Base-by-base conservation (phyloP, 2,113 vertebrate genomes). In the Shinisaurus crocodilurus region DNA sequence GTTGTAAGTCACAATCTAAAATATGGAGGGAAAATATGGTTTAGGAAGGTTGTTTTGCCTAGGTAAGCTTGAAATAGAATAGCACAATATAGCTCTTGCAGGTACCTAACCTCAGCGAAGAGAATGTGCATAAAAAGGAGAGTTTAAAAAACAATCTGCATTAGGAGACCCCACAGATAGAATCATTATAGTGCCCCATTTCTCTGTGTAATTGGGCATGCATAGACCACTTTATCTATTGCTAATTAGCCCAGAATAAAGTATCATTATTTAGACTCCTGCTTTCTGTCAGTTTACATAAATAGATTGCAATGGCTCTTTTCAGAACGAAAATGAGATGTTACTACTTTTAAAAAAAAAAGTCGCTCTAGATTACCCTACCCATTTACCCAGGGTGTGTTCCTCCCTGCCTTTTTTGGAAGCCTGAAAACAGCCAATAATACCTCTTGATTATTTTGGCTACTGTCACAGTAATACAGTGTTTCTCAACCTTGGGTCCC, bases 151-250 rank as follows among this genome's bases (percentile, higher is more conserved):
- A 54, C 65, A 12, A 67, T 34, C 82, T 75, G 18, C 0, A 9
- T 0, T 86, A n/a, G 2, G 43, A 88, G 3, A 29, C 48, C 65
- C 65, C 57, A 40, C n/a, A 48, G 4, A 13, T 60, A 93, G 88
- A 76, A 88, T 85, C 18, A 90, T 37, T 32, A 69, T 48, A 86
- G 45, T 86, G 75, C 45, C 23, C 40, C 20, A 80, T 89, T 82
- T 88, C 3, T 82, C 87, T 63, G 3, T 70, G 43, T 85, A 23
- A 63, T 57, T 90, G 25, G 40, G 9, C 5, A 54, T 77, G 86
- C 93, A 82, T 92, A 72, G 15, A 12, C 76, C 60, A 32, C 3
- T 92, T 83, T 83, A 91, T 43, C 40, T 10, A 90, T 89, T 88
- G 72, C 40, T 90, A 85, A 90, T 67, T 77, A 90, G 32, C 60